phyloP scores from a whole-genome alignment of 23 tunicate genomes.

The Phallusia fumigata region DNA sequence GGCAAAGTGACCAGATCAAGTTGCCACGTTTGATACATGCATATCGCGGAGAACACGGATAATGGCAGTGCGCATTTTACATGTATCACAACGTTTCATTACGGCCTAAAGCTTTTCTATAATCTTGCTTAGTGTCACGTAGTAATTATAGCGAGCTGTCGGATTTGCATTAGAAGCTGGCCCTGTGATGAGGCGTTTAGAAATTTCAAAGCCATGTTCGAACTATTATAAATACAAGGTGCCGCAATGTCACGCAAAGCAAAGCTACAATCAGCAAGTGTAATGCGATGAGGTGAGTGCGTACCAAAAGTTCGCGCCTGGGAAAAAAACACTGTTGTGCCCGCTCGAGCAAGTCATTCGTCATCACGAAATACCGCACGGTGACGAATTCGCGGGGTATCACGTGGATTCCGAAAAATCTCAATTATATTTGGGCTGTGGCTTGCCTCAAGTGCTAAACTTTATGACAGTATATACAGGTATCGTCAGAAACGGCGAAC shows the following conservation, averaged over 20 bases:
- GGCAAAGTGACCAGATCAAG: not conserved
- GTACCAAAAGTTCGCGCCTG: not conserved
- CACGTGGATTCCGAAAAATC: too few relatives aligned
- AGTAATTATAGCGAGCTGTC: not conserved
- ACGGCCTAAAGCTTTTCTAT: not conserved
- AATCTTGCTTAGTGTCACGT: slow-evolving; percentile 13
- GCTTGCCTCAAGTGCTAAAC: too few relatives aligned
- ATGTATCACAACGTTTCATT: not conserved
- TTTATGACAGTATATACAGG: too few relatives aligned
- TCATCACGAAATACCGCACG: too few relatives aligned
- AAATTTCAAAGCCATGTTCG: not conserved
- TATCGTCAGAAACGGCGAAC: too few relatives aligned
- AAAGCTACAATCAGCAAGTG: slow-evolving; percentile 6
- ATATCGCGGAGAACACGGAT: not conserved
- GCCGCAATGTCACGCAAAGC: not conserved
- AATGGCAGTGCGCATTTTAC: slow-evolving; percentile 8
- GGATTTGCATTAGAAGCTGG: not conserved
- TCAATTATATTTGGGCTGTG: too few relatives aligned
- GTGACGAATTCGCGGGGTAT: too few relatives aligned
- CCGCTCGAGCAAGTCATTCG: too few relatives aligned
- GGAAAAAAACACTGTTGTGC: not conserved
- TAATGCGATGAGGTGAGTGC: not conserved
- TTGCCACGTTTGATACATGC: not conserved
- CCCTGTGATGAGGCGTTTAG: not conserved
- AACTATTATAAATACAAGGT: not conserved